Percentiles rank a stretch among this genome's conserved stretches.
Evolutionary conservation across 92 coral and sea anemone species (phyloP).

Genomic region (Chrysogorgia sp.): DNA sequence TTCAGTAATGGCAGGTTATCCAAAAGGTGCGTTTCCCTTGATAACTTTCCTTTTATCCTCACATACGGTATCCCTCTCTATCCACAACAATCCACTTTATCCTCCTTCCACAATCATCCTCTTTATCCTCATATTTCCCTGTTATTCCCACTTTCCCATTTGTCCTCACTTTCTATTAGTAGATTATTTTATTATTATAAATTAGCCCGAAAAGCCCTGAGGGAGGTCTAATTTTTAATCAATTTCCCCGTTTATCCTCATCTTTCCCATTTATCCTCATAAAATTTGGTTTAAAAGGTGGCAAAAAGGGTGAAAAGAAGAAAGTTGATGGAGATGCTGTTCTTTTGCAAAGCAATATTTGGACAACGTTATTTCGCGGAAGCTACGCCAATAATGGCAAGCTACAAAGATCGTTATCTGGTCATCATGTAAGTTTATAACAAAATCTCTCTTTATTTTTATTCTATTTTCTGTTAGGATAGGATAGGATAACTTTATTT

Average conservation of each 20-base stretch:
- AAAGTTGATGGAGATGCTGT: slow-evolving; percentile 78
- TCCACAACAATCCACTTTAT: too few species aligned
- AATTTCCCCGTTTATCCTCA: too few species aligned
- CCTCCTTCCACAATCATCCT: too few species aligned
- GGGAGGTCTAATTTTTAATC: too few species aligned
- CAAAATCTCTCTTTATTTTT: too few species aligned
- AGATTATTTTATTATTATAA: too few species aligned
- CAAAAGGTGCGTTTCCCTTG: slow-evolving; percentile 10
- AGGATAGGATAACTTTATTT: too few species aligned
- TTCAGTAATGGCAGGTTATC: slow-evolving; percentile 73
- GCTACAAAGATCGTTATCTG: slow-evolving; percentile 94
- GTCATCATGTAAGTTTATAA: slow-evolving; percentile 90
- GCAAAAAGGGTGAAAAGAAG: slow-evolving; percentile 9
- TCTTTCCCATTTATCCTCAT: background rate
- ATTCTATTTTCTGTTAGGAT: too few species aligned
- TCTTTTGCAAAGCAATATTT: slow-evolving; percentile 89
- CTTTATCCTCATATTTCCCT: too few species aligned
- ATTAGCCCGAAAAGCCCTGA: too few species aligned
- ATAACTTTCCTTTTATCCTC: background rate
- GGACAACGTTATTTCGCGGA: slow-evolving; percentile 96
- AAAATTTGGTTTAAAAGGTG: background rate
- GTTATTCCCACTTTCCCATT: too few species aligned
- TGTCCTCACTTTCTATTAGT: too few species aligned
- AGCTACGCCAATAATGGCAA: slow-evolving; percentile 90
- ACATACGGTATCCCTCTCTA: background rate